A percentile compares a stretch with the other conserved stretches of the same genome.
These are phyloP conservation scores for Yponomeuta cagnagella DNA, from an alignment of 2,888 invertebrate species.

Conservation along the genomic window DNA sequence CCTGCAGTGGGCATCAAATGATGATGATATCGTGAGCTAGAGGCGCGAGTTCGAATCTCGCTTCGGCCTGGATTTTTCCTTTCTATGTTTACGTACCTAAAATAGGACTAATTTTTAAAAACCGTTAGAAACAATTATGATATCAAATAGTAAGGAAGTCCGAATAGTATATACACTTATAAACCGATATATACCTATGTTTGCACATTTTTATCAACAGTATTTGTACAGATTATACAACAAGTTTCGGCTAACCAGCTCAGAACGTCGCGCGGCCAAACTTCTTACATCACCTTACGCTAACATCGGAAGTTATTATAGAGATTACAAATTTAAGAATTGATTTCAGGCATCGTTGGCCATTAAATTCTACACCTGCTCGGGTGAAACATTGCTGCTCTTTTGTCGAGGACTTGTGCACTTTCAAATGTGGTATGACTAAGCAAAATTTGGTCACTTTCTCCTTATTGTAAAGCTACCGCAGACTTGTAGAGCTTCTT, in stretches of 20 bases:
- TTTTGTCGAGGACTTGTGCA: conserved; percentile 39
- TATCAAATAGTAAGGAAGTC: too few species aligned
- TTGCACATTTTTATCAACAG: background rate
- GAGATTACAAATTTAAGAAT: conserved; percentile 2
- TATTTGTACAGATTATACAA: background rate
- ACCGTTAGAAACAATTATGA: too few species aligned
- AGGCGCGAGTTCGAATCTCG: too few species aligned
- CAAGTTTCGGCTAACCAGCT: background rate
- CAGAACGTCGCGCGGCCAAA: conserved; percentile 2
- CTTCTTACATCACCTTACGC: conserved; percentile 1
- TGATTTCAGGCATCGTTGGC: background rate
- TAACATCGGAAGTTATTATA: conserved; percentile 2
- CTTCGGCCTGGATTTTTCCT: too few species aligned
- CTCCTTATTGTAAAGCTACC: conserved; percentile 29
- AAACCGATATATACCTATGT: too few species aligned
- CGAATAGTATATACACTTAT: too few species aligned
- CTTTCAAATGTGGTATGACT: conserved; percentile 58
- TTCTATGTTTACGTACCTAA: too few species aligned
- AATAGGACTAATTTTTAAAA: too few species aligned
- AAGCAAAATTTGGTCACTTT: conserved; percentile 47
- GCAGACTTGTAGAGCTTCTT: conserved; percentile 42
- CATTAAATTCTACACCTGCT: background rate
- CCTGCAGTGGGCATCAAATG: too few species aligned
- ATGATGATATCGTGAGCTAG: too few species aligned
- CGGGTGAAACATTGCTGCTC: conserved; percentile 19